Base-by-base conservation (phyloP, 2,888 invertebrate genomes). In the Geophilus truncorum region DNA sequence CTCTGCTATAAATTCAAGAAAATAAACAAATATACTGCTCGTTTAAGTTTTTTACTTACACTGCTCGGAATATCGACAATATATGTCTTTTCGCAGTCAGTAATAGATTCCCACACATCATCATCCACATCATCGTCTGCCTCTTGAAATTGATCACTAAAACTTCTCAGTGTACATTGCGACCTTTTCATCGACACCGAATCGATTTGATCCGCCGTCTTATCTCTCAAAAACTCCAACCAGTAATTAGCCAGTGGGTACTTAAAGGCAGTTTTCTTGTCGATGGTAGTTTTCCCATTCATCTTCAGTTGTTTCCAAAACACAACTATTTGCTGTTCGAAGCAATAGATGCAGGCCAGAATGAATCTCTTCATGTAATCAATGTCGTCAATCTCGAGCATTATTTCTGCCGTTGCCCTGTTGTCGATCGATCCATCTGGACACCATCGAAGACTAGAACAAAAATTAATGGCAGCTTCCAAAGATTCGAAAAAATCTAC, bases 331-430 rank as follows among this genome's bases (percentile, higher is more conserved):
- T 70, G 92, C 91, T 0, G 96, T 95, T 57, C 96, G 90, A 85
- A 96, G 90, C 62, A 94, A 89, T 79, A 96, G 89, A 87, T 96
- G 96, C 0, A 94, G 86, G 0, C 95, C 96, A 89, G 95, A 93
- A 85, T 93, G 93, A 79, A 96, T 28, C 70, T 23, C 70, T 70
- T 70, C n/a, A 10, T 28, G 28, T 70, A 28, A 4, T 23, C 7
- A 25, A 70, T 70, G 9, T 70, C 70, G 28, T 70, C 70, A 25
- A 28, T 2, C 12, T 70, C 70, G 12, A 70, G 70, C 70, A 70
- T 25, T 70, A 70, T 28, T 28, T 70, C 70, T 15, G 70, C 70
- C 6, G 70, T 70, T 70, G 70, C 70, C n/a, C 70, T 70, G 28
- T 70, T 70, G n/a, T 70, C 70, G 12, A 70, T 70, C 28, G 70